Percentiles rank a stretch among this genome's conserved stretches.
phyloP scores from a whole-genome alignment of 2,797 vertebrate species.

The Nyctalus aviator region DNA sequence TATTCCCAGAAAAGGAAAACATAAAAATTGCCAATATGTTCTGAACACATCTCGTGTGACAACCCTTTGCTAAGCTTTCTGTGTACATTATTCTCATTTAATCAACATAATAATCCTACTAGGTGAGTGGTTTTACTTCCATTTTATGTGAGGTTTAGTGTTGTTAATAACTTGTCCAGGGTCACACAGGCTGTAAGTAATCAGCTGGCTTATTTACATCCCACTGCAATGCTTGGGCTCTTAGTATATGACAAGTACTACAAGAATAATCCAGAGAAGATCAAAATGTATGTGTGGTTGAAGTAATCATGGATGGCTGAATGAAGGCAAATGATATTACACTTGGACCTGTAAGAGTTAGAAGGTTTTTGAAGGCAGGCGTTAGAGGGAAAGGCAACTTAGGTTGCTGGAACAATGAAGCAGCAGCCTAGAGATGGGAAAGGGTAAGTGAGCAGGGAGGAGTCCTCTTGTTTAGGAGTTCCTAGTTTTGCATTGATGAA shows the following conservation, averaged over 20 bases:
- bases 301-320: background rate
- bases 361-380: conserved; percentile 8
- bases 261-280: background rate
- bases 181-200: background rate
- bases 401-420: background rate
- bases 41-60: background rate
- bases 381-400: background rate
- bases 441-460: background rate
- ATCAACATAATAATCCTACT: background rate
- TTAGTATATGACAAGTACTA: background rate
- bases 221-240: background rate
- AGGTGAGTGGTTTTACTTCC: background rate
- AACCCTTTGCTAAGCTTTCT: background rate
- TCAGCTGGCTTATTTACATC: background rate
- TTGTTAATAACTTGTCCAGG: background rate
- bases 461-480: background rate
- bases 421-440: background rate
- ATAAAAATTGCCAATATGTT: background rate
- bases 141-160: background rate
- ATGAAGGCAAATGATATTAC: background rate
- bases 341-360: background rate
- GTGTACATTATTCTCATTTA: background rate
- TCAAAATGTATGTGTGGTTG: background rate
- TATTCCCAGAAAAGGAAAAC: conserved; percentile 11
- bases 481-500: background rate